phyloP scores from a whole-genome alignment of 2,113 vertebrate genomes.

The Todiramphus saurophagus region DNA sequence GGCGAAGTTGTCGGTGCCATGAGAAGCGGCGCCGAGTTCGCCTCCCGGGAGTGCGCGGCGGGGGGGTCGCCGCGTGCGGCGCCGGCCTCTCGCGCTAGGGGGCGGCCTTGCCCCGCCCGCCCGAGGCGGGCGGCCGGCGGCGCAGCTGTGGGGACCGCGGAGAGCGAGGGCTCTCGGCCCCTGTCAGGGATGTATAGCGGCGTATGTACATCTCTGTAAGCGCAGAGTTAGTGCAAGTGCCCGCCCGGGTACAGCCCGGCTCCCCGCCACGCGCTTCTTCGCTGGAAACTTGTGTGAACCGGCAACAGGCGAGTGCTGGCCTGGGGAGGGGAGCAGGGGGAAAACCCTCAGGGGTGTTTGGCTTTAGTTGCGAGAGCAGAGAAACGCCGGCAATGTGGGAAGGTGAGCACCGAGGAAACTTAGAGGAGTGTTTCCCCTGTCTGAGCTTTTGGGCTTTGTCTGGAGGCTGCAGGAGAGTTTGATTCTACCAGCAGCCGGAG shows the following conservation, averaged over 20 bases:
- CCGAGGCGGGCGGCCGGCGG: background rate
- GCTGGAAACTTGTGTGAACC: background rate
- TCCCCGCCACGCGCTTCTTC: background rate
- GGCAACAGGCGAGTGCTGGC: no score
- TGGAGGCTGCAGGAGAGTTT: background rate
- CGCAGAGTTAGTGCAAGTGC: fast-evolving
- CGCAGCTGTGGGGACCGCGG: background rate
- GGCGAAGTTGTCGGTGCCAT: background rate
- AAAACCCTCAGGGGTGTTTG: no score
- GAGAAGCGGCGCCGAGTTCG: background rate
- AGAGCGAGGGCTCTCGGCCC: fast-evolving
- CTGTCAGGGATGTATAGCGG: fast-evolving
- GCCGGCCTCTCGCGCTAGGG: background rate
- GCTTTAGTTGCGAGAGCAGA: background rate
- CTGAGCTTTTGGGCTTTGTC: background rate
- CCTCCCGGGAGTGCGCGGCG: background rate
- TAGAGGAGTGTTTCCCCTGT: fast-evolving
- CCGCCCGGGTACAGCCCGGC: fast-evolving
- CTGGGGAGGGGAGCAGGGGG: background rate
- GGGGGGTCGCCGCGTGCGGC: background rate
- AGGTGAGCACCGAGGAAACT: background rate
- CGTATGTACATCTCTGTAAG: no score
- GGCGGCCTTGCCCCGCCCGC: background rate
- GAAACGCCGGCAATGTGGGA: fast-evolving
- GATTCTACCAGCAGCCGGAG: fast-evolving